A percentile compares a stretch with the other conserved stretches of the same genome.
These are phyloP conservation scores for Drosophila phalerata DNA, from an alignment of 2,888 invertebrate species.

Conservation along the genomic window DNA sequence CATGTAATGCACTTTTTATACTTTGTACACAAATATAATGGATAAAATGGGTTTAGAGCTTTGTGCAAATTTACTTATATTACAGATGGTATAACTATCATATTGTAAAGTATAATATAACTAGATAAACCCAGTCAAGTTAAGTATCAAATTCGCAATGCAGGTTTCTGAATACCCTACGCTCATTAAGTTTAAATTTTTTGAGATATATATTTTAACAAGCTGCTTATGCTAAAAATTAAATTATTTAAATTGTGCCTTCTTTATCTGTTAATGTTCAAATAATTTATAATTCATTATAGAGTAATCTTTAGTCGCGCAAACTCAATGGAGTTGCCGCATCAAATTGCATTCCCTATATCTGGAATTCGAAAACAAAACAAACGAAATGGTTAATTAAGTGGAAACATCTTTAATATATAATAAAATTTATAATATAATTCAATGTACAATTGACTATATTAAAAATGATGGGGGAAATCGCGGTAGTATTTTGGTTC, in stretches of 20 bases:
- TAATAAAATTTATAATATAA: not conserved
- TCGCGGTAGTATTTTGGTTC: slow-evolving; percentile 8
- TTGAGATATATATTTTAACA: not conserved
- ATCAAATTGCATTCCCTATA: slow-evolving; percentile 13
- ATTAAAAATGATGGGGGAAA: slow-evolving; percentile 8
- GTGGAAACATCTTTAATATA: slow-evolving; percentile 5
- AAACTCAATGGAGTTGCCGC: not conserved
- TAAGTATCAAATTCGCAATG: not conserved
- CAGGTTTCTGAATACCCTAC: not conserved
- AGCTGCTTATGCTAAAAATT: too few species aligned
- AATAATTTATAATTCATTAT: not conserved
- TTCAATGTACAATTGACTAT: not conserved
- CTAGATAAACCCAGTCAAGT: not conserved
- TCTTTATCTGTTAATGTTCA: not conserved
- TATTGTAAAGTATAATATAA: not conserved
- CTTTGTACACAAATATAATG: slow-evolving; percentile 1
- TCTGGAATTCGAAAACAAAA: slow-evolving; percentile 9
- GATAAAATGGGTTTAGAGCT: not conserved
- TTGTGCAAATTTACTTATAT: not conserved
- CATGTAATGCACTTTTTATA: slow-evolving; percentile 22
- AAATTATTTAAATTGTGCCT: too few species aligned
- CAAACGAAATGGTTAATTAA: slow-evolving; percentile 1
- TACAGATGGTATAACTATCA: not conserved
- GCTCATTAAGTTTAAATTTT: not conserved
- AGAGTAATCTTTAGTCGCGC: slow-evolving; percentile 1